A percentile compares a stretch with the other conserved stretches of the same genome.
Conservation (phyloP, 1,140 invertebrate species). For the Saxidomus purpurata region DNA sequence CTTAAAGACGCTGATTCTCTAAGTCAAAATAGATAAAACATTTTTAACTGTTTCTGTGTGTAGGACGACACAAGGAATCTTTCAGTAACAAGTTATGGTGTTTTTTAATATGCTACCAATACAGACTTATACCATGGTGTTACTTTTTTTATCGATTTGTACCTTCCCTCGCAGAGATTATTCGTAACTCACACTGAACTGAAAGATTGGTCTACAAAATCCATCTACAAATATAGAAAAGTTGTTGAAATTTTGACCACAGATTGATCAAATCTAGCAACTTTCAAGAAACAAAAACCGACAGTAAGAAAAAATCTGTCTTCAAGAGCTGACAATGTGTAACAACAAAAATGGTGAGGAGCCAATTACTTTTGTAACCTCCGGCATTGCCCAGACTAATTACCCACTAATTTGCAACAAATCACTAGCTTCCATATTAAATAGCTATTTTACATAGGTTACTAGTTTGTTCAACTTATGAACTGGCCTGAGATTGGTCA, state of each 20-base stretch:
- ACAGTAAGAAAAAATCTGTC: slow-evolving; percentile 30
- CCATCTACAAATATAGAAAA: slow-evolving; percentile 32
- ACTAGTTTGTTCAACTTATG: slow-evolving; percentile 19
- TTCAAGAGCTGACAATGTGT: slow-evolving; percentile 1
- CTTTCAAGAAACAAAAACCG: neutral
- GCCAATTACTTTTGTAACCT: slow-evolving; percentile 33
- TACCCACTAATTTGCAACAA: slow-evolving; percentile 30
- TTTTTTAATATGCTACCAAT: neutral
- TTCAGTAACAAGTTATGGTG: neutral
- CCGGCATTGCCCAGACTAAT: slow-evolving; percentile 13
- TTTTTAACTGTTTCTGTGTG: too few relatives aligned
- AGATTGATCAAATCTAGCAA: slow-evolving; percentile 30
- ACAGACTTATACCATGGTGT: neutral
- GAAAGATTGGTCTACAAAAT: slow-evolving; percentile 10
- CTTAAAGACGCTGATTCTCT: too few relatives aligned
- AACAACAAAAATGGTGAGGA: slow-evolving; percentile 22
- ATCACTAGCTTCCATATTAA: slow-evolving; percentile 36
- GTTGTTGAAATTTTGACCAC: slow-evolving; percentile 7
- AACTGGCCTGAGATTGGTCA: slow-evolving; percentile 17
- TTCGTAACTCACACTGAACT: neutral
- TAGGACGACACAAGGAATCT: too few relatives aligned
- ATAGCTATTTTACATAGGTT: slow-evolving; percentile 33
- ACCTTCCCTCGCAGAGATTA: neutral
- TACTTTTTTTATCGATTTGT: neutral
- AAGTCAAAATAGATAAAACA: too few relatives aligned